These are phyloP conservation scores for Podarcis lilfordi DNA, from an alignment of 2,797 vertebrate genomes.

Conservation along the genomic window DNA sequence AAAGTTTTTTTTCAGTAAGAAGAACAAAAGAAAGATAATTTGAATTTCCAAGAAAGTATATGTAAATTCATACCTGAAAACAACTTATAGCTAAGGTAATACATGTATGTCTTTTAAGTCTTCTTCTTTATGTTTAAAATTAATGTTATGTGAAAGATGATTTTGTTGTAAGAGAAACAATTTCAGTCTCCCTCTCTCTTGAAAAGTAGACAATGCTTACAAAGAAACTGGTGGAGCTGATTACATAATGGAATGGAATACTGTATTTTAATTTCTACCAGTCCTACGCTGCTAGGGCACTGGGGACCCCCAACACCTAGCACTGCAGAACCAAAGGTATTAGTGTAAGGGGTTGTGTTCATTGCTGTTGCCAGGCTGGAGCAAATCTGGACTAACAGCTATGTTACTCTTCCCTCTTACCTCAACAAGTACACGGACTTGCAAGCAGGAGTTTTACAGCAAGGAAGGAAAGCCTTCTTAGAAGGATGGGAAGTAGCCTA, in stretches of 20 bases:
- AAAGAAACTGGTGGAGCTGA: background rate
- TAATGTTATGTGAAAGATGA: background rate
- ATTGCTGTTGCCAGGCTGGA: background rate
- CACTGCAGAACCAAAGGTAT: background rate
- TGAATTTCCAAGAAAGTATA: background rate
- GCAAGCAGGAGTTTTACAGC: background rate
- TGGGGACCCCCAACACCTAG: background rate
- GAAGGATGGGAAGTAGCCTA: background rate
- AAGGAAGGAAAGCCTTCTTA: background rate
- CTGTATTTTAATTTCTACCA: background rate
- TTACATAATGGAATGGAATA: background rate
- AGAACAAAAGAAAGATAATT: background rate
- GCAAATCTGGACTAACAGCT: background rate
- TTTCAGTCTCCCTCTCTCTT: no score
- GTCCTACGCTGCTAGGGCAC: background rate
- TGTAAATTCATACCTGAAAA: background rate
- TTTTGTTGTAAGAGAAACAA: background rate
- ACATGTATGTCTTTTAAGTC: background rate
- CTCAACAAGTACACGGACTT: background rate
- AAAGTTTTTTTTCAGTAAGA: background rate
- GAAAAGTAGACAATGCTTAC: background rate
- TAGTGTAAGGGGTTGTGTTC: no score
- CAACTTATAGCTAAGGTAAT: background rate
- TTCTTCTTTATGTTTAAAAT: background rate
- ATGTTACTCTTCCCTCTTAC: background rate